phyloP scores from a whole-genome alignment of 2,797 vertebrate genomes.

The Ataeniobius toweri region DNA sequence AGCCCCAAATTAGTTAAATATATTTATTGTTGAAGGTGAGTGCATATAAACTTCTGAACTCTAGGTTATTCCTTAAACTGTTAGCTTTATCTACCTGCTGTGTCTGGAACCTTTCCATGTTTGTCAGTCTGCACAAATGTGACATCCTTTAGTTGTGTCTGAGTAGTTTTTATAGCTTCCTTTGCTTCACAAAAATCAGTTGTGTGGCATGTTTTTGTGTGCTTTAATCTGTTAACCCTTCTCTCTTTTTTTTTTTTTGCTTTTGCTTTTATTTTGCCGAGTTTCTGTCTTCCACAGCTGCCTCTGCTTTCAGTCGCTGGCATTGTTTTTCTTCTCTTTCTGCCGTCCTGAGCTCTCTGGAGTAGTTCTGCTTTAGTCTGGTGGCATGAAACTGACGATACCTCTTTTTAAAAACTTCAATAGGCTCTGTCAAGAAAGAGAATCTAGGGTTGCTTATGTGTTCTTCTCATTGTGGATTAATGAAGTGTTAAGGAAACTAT shows the following conservation, averaged over 20 bases:
- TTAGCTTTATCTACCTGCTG: neutral
- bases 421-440: conserved; percentile 44
- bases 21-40: neutral
- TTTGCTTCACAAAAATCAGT: neutral
- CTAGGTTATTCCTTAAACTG: neutral
- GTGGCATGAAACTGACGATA: conserved; percentile 94
- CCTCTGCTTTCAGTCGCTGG: conserved; percentile 69
- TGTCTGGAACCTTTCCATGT: neutral
- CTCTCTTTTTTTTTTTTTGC: conserved; percentile 19
- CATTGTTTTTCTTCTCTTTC: conserved; percentile 74
- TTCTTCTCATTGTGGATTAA: neutral
- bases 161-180: neutral
- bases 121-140: neutral
- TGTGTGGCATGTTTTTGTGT: conserved; percentile 54
- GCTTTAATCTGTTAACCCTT: conserved; percentile 39
- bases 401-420: conserved; percentile 73
- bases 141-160: conserved; percentile 14
- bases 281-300: conserved; percentile 85
- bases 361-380: conserved; percentile 97
- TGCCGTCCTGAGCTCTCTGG: conserved; percentile 91
- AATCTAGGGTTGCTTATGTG: neutral
- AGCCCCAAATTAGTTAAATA: neutral
- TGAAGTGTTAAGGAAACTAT: neutral
- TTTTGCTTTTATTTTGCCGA: conserved; percentile 63
- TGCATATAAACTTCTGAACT: neutral